phyloP scores from a whole-genome alignment of 2,797 vertebrate species.

The Aeoliscus strigatus region DNA sequence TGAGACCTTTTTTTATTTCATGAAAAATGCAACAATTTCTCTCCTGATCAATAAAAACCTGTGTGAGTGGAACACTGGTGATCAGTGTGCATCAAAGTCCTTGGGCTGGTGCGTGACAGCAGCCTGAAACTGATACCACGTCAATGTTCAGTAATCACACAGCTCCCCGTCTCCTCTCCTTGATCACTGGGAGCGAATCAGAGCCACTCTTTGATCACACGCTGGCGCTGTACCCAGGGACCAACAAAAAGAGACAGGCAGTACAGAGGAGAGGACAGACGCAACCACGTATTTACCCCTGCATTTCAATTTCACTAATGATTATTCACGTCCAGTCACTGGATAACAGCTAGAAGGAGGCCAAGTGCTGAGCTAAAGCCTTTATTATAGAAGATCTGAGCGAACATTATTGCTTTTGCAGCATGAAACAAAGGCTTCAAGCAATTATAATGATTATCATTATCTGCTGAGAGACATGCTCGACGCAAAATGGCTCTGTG shows the following conservation, averaged over 20 bases:
- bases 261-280: slow-evolving; percentile 53
- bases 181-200: slow-evolving; percentile 66
- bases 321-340: slow-evolving; percentile 69
- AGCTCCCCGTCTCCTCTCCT: slow-evolving; percentile 60
- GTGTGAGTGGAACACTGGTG: slow-evolving; percentile 36
- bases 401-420: slow-evolving; percentile 71
- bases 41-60: slow-evolving; percentile 52
- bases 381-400: slow-evolving; percentile 69
- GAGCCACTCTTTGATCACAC: slow-evolving; percentile 67
- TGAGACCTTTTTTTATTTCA: slow-evolving; percentile 37
- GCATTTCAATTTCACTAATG: slow-evolving; percentile 67
- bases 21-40: slow-evolving; percentile 55
- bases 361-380: slow-evolving; percentile 56
- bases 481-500: slow-evolving; percentile 64
- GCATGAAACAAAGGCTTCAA: slow-evolving; percentile 69
- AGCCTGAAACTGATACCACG: slow-evolving; percentile 53
- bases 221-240: slow-evolving; percentile 49
- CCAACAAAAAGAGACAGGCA: slow-evolving; percentile 54
- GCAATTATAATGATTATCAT: slow-evolving; percentile 73
- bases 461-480: slow-evolving; percentile 69
- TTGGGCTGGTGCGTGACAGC: slow-evolving; percentile 49
- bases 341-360: slow-evolving; percentile 61
- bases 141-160: slow-evolving; percentile 67
- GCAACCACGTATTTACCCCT: slow-evolving; percentile 58
- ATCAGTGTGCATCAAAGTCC: slow-evolving; percentile 52